Evolutionary conservation across 2,797 vertebrate species (phyloP), one percentile per base, ranked within the genome.

Genomic region (Gallirallus australis): DNA sequence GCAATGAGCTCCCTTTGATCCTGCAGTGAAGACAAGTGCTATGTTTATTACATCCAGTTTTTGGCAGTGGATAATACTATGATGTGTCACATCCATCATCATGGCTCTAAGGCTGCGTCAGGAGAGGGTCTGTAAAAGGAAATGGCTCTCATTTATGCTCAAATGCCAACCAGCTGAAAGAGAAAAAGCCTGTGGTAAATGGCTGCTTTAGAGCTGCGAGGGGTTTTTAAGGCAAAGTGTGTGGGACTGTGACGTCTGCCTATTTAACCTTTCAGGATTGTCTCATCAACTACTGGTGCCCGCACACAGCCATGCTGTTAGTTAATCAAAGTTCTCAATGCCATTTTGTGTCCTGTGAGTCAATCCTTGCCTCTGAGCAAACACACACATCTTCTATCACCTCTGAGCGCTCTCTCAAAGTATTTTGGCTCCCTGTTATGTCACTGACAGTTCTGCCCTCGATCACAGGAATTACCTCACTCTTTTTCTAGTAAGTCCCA

Each of bases 21-120:
- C 52, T 47, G 20, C n/a, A 60, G 33, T 45, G 77, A 86, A 90
- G 73, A 92, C 63, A 76, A 75, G 82, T 57, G 59, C 61, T 53
- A 6, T 69, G 42, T 96, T 92, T 86, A 65, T 94, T 93, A 33
- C 30, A 71, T 63, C 27, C 27, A 1, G 4, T 35, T 57, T 71
- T 73, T 73, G 93, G 20, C 72, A 50, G 35, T 76, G 87, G 89
- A 90, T 92, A 95, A 63, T 65, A 39, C 50, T 33, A 3, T 78
- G 84, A 78, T 88, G 72, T 83, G 86, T 57, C 37, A 69, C 57
- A 85, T 94, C 63, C 68, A 4, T 83, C 71, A 27, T 80, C 31
- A 8, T 60, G 69, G 59, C 65, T 84, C 37, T 37, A 39, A 77
- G 60, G 53, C 71, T 89, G 75, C 40, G 60, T 54, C 40, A 50